Evolutionary conservation across 2,888 invertebrate species (phyloP), one percentile per base, ranked within the genome.

Genomic region (Diploptera punctata): DNA sequence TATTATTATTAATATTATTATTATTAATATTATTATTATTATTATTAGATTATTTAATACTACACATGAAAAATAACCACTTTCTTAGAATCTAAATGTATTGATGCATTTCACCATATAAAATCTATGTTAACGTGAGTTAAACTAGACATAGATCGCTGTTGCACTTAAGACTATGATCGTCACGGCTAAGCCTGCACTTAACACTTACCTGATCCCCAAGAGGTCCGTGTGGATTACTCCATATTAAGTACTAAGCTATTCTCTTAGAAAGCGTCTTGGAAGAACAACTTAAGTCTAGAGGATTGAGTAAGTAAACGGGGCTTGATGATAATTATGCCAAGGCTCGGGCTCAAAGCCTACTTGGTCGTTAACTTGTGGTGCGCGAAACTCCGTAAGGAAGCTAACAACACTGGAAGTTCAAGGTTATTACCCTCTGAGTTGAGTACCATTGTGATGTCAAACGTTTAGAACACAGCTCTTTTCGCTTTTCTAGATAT

Each of bases 251-350:
- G 44, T 65, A 65, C 65, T 68, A 68, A 72, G 72, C 68, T 62
- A 68, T 68, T 72, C 72, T 61, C 72, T 68, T 49, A 61, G 72
- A 68, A 57, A 21, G 16, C 24, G 65, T 65, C 65, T 65, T 65
- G 26, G 26, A 65, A 44, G 65, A 47, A 44, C 29, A 47, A 24
- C 16, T 44, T 65, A 44, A 65, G 47, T 47, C 65, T 26, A 18
- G 44, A 18, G 65, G 65, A 65, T 65, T 65, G n/a, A 16, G 47
- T 44, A n/a, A 33, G 65, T 65, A 65, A 65, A 65, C 65, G 65
- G 43, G 43, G 62, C 43, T 43, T 38, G 33, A 33, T 21, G 47
- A 47, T 65, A 44, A 65, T 65, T 65, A 65, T 65, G 65, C 65
- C 44, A 65, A 47, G 13, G 52, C 24, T 52, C 24, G 52, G 24